Conservation (phyloP, 53 echinoderm and acorn worm species). For the Arbacia lixula region DNA sequence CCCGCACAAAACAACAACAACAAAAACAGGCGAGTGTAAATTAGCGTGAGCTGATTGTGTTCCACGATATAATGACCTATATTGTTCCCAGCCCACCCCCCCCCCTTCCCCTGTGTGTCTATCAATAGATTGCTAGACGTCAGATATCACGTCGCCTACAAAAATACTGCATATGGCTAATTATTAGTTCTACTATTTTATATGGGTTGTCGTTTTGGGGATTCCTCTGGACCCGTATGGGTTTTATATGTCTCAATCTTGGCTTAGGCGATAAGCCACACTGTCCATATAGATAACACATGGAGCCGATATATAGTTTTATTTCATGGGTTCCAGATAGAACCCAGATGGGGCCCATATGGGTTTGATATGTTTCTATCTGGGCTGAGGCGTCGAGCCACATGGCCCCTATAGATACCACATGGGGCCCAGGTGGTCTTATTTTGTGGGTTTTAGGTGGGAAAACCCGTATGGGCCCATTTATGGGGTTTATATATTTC, state of each 20-base stretch:
- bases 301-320: background rate
- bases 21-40: no score
- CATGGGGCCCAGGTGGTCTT: constrained; percentile 8
- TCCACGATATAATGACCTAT: no score
- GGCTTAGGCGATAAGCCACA: background rate
- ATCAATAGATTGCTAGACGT: no score
- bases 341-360: background rate
- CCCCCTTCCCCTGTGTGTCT: no score
- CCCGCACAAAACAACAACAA: no score
- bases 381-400: background rate
- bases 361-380: background rate
- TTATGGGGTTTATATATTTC: background rate
- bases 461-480: background rate
- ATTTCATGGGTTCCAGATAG: background rate
- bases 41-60: no score
- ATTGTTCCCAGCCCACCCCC: no score
- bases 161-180: no score
- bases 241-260: background rate
- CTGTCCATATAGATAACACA: background rate
- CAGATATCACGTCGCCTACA: no score
- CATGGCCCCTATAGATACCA: background rate
- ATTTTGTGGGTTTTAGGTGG: background rate
- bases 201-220: no score
- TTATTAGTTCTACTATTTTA: no score
- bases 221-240: background rate